Evolutionary conservation across 1,140 invertebrate genomes (phyloP).

Genomic region (Asobara japonica): DNA sequence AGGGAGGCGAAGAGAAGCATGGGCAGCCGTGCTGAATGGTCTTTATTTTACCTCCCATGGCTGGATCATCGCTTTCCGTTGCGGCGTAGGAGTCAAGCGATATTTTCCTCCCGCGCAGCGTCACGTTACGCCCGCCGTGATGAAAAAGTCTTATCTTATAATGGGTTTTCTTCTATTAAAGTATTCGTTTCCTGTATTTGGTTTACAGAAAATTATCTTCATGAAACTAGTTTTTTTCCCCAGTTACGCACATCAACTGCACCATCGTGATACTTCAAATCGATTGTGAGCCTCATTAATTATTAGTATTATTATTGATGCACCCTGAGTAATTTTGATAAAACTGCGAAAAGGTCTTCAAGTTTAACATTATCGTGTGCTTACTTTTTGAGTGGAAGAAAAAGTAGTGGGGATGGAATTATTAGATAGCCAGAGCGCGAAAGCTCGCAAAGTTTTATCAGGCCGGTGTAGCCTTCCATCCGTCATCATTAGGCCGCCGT

Average conservation of each 20-base stretch:
- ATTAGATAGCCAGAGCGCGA: slow-evolving; percentile 16
- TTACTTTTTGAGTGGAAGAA: neutral
- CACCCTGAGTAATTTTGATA: neutral
- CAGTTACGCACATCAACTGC: neutral
- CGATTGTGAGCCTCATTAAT: neutral
- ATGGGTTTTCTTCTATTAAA: no score
- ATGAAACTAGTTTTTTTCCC: no score
- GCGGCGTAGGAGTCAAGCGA: no score
- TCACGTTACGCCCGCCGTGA: no score
- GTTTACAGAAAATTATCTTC: no score
- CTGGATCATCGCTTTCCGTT: no score
- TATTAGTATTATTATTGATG: slow-evolving; percentile 1
- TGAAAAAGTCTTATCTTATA: no score
- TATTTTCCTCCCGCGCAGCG: no score
- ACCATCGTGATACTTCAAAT: neutral
- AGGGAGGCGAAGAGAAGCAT: no score
- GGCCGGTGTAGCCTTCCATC: slow-evolving; percentile 32
- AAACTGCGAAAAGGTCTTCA: neutral
- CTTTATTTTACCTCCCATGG: no score
- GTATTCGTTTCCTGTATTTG: no score
- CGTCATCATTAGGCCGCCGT: slow-evolving; percentile 42
- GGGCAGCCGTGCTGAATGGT: no score
- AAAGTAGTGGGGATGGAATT: neutral
- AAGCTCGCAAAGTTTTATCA: slow-evolving; percentile 38
- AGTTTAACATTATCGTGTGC: neutral